Evolutionary conservation across 1,140 invertebrate species (phyloP).

Genomic region (Drosophila rufa): DNA sequence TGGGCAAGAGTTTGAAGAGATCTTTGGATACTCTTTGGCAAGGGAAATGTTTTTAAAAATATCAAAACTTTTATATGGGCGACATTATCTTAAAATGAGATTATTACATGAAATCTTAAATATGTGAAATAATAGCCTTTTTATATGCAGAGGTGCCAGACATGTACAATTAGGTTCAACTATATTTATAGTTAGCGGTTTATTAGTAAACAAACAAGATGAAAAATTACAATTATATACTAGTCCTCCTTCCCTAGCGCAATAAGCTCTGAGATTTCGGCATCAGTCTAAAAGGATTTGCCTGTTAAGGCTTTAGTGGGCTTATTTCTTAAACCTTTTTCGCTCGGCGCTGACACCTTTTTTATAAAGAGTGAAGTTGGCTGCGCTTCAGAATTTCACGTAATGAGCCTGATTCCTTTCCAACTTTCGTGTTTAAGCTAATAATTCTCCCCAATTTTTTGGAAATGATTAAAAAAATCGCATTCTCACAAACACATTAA

Average conservation of each 20-base stretch:
- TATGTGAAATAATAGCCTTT: too few relatives aligned
- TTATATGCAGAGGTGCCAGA: too few relatives aligned
- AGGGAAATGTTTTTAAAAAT: background rate
- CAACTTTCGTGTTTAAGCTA: background rate
- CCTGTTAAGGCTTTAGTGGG: too few relatives aligned
- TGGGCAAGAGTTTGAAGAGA: background rate
- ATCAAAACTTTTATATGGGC: too few relatives aligned
- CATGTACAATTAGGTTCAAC: too few relatives aligned
- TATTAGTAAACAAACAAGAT: background rate
- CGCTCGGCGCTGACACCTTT: background rate
- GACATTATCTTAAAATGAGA: background rate
- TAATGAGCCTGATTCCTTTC: too few relatives aligned
- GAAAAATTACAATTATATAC: background rate
- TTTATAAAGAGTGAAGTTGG: background rate
- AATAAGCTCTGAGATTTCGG: background rate
- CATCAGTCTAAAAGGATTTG: background rate
- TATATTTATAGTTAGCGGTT: too few relatives aligned
- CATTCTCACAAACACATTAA: background rate
- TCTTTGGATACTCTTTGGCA: slow-evolving; percentile 10
- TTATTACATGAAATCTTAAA: too few relatives aligned
- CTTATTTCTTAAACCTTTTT: too few relatives aligned
- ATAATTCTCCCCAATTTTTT: background rate
- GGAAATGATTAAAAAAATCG: too few relatives aligned
- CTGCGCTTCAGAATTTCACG: background rate
- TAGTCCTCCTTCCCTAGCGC: background rate